phyloP scores from a whole-genome alignment of 1,140 invertebrate genomes.

The Pseudoatta argentina region DNA sequence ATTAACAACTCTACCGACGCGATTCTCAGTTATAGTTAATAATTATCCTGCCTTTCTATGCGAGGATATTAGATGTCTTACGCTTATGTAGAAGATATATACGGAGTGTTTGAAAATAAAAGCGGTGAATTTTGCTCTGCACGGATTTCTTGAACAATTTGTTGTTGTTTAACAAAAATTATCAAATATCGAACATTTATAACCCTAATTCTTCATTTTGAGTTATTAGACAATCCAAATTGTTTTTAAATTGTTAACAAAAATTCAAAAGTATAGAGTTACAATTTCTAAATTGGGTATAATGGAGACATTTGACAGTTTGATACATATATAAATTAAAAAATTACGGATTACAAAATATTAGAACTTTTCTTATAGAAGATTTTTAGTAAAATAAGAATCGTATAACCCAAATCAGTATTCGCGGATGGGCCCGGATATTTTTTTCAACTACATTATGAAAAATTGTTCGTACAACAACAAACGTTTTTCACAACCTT shows the following conservation, averaged over 20 bases:
- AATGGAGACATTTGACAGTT: neutral
- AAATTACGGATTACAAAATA: neutral
- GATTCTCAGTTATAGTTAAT: slow-evolving; percentile 14
- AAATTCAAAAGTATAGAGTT: neutral
- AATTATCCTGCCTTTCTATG: slow-evolving; percentile 21
- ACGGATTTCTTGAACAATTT: neutral
- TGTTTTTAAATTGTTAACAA: no score
- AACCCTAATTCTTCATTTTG: no score
- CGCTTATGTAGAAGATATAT: neutral
- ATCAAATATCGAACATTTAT: no score
- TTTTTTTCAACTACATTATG: no score
- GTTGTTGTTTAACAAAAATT: neutral
- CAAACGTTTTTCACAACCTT: no score
- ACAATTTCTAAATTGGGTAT: neutral
- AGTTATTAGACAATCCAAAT: no score
- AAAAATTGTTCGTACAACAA: no score
- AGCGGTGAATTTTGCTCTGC: neutral
- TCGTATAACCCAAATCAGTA: no score
- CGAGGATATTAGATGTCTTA: neutral
- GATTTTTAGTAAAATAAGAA: neutral
- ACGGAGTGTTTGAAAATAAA: neutral
- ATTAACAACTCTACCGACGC: slow-evolving; percentile 21
- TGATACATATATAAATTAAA: neutral
- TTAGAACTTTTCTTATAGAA: neutral
- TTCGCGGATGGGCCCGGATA: no score